phyloP scores from a whole-genome alignment of 92 coral and sea anemone genomes.

The Zoanthus sansibaricus region DNA sequence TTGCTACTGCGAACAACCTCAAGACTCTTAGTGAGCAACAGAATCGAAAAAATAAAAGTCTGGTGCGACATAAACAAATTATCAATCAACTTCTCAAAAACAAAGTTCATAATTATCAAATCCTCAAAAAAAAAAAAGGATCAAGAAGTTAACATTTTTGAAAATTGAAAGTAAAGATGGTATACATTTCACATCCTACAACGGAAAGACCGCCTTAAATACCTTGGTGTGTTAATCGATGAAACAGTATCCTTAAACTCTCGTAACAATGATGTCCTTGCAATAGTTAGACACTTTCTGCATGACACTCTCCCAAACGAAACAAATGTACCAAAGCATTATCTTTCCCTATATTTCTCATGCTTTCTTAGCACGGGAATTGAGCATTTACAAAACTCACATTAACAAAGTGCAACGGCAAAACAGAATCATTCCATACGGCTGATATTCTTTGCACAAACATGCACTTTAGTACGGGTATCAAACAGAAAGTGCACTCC shows the following conservation, averaged over 20 bases:
- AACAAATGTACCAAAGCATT: constrained; percentile 45
- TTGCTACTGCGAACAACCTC: constrained; percentile 45
- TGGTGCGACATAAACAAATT: constrained; percentile 66
- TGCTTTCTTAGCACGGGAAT: constrained; percentile 53
- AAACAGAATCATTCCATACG: constrained; percentile 55
- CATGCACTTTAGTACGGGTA: constrained; percentile 34
- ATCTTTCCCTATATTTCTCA: constrained; percentile 55
- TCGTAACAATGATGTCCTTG: too few relatives aligned
- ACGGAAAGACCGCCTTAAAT: constrained; percentile 47
- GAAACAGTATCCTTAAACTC: constrained; percentile 40
- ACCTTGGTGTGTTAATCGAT: constrained; percentile 55
- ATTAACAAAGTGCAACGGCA: constrained; percentile 54
- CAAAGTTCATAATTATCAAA: constrained; percentile 64
- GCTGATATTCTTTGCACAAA: constrained; percentile 42
- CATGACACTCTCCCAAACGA: background rate
- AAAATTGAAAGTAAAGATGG: constrained; percentile 17
- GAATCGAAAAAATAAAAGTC: constrained; percentile 24
- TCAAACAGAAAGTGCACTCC: constrained; percentile 56
- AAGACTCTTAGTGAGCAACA: constrained; percentile 33
- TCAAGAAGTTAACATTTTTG: constrained; percentile 30
- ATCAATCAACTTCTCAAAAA: constrained; percentile 59
- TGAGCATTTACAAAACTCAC: constrained; percentile 45
- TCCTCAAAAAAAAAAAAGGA: constrained; percentile 32
- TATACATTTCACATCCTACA: background rate
- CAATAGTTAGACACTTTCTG: too few relatives aligned